Conservation (phyloP, 2,888 invertebrate genomes). For the Scaptomyza polygonia region DNA sequence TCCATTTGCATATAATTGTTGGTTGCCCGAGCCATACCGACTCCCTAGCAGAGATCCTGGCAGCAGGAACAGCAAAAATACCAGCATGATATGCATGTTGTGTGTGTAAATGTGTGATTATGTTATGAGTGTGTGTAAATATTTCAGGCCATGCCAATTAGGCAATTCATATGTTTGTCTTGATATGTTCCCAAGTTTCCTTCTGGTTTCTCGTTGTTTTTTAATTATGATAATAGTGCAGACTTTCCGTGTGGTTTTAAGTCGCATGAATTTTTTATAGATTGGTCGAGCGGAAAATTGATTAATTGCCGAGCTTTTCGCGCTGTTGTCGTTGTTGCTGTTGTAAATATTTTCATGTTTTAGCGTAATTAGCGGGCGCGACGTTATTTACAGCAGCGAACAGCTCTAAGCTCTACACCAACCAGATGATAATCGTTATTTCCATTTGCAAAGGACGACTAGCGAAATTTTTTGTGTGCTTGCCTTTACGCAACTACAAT, state of each 20-base stretch:
- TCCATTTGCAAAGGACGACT: conserved; percentile 29
- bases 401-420: conserved; percentile 39
- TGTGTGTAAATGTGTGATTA: conserved; percentile 16
- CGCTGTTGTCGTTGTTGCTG: conserved; percentile 45
- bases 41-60: conserved; percentile 35
- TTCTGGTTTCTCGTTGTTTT: conserved; percentile 23
- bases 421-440: conserved; percentile 74
- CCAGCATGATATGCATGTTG: conserved; percentile 29
- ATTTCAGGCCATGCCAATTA: too few relatives aligned
- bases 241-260: conserved; percentile 50
- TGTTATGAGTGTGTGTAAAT: conserved; percentile 14
- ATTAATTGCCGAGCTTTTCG: conserved; percentile 68
- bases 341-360: conserved; percentile 77
- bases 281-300: conserved; percentile 78
- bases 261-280: conserved; percentile 52
- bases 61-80: conserved; percentile 44
- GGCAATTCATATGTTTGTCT: conserved; percentile 27
- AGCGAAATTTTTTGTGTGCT: conserved; percentile 34
- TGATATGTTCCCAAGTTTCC: conserved; percentile 18
- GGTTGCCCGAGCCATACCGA: conserved; percentile 56
- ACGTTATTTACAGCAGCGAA: conserved; percentile 69
- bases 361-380: conserved; percentile 73
- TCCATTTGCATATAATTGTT: conserved; percentile 54
- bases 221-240: conserved; percentile 69
- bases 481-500: conserved; percentile 63